Conservation (phyloP, 2,113 vertebrate species). For the Dicerorhinus sumatrensis region DNA sequence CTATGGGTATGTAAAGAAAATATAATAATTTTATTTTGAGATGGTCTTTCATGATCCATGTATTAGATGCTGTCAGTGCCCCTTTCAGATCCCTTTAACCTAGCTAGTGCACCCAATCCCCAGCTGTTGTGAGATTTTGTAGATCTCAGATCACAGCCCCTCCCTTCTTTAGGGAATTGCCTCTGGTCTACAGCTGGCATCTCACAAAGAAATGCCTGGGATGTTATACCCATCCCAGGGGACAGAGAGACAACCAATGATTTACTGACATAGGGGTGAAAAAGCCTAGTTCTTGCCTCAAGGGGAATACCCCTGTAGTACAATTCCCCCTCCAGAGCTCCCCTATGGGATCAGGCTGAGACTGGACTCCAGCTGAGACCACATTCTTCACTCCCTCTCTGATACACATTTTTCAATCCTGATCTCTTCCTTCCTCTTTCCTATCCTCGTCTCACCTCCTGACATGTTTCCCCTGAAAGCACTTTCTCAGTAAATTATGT, state of each 20-base stretch:
- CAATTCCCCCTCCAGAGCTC: not conserved
- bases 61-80: too few relatives aligned
- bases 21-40: not conserved
- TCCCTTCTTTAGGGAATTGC: not conserved
- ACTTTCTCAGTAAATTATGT: not conserved
- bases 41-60: not conserved
- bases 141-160: not conserved
- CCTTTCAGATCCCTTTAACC: not conserved
- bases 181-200: not conserved
- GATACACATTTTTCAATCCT: not conserved
- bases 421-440: not conserved
- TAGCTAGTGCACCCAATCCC: not conserved
- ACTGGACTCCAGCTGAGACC: not conserved
- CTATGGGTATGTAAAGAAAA: not conserved
- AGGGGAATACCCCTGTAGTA: not conserved
- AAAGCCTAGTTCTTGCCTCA: not conserved
- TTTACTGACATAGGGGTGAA: not conserved
- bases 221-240: not conserved
- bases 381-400: not conserved
- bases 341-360: not conserved
- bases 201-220: not conserved
- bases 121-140: not conserved
- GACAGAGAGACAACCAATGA: not conserved
- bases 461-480: not conserved
- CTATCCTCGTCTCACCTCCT: not conserved